Conservation (phyloP, 2,888 invertebrate species). For the Drosophila pseudotalamancana region DNA sequence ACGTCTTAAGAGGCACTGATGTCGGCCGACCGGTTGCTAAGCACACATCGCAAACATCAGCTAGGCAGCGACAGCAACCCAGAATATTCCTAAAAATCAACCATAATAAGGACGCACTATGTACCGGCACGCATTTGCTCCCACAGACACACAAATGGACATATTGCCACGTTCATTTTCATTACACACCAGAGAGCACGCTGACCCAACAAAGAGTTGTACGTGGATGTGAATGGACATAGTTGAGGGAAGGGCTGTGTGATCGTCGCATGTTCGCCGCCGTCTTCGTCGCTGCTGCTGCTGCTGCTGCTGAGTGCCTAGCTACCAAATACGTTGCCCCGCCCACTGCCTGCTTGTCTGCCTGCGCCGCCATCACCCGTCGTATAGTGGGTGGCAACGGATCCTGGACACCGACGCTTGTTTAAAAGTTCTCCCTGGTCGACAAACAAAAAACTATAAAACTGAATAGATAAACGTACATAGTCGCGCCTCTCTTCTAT, state of each 20-base stretch:
- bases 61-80: conserved; percentile 57
- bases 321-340: conserved; percentile 61
- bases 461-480: neutral
- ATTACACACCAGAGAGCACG: conserved; percentile 32
- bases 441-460: conserved; percentile 20
- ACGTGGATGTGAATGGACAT: conserved; percentile 24
- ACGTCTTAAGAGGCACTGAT: conserved; percentile 46
- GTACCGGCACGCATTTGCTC: conserved; percentile 29
- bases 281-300: conserved; percentile 49
- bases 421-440: conserved; percentile 49
- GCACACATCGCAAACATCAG: conserved; percentile 54
- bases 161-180: conserved; percentile 1
- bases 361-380: conserved; percentile 68
- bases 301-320: conserved; percentile 72
- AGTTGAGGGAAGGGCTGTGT: conserved; percentile 10
- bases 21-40: conserved; percentile 65
- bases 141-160: conserved; percentile 24
- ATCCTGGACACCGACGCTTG: conserved; percentile 71
- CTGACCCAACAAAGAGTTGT: conserved; percentile 12
- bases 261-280: conserved; percentile 17
- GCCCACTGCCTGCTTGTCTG: conserved; percentile 56
- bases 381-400: conserved; percentile 65
- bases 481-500: conserved; percentile 33
- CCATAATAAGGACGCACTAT: conserved; percentile 41
- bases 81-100: neutral